Evolutionary conservation across 2,797 vertebrate species (phyloP).

Genomic region (Sebastes itinus): DNA sequence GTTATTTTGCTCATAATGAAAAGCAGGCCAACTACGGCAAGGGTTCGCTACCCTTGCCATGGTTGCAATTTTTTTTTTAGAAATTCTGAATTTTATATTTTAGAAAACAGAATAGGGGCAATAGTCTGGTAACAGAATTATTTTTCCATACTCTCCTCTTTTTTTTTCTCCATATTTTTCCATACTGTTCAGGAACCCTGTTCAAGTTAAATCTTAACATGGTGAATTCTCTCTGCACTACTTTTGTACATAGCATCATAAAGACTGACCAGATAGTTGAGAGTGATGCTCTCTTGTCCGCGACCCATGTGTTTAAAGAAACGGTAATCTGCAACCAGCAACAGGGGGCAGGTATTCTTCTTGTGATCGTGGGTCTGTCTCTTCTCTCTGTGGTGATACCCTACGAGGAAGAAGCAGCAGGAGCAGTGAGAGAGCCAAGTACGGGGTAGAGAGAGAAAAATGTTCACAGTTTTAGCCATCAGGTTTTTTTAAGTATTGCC

Average conservation of each 20-base stretch:
- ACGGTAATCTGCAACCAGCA: constrained; percentile 97
- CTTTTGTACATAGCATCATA: background rate
- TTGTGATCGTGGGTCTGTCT: constrained; percentile 79
- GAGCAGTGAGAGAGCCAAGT: background rate
- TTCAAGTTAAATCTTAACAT: background rate
- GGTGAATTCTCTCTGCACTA: background rate
- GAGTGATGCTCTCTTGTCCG: constrained; percentile 94
- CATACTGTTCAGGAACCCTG: too few species aligned
- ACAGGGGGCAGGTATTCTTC: constrained; percentile 93
- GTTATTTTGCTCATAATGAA: too few species aligned
- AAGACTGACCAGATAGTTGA: constrained; percentile 92
- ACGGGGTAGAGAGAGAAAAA: background rate
- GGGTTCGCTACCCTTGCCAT: too few species aligned
- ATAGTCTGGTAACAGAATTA: too few species aligned
- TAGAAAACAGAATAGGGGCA: too few species aligned
- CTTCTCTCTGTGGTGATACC: constrained; percentile 82
- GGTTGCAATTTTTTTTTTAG: too few species aligned
- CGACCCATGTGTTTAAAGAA: constrained; percentile 96
- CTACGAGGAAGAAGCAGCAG: constrained; percentile 56
- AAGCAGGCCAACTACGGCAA: too few species aligned
- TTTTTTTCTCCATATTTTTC: too few species aligned
- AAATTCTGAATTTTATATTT: too few species aligned
- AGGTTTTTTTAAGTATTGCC: background rate
- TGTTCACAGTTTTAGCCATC: background rate
- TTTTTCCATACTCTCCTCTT: too few species aligned